Percentiles rank a stretch among this genome's conserved stretches.
Conservation (phyloP, 2,888 invertebrate species). For the Euplexia lucipara region DNA sequence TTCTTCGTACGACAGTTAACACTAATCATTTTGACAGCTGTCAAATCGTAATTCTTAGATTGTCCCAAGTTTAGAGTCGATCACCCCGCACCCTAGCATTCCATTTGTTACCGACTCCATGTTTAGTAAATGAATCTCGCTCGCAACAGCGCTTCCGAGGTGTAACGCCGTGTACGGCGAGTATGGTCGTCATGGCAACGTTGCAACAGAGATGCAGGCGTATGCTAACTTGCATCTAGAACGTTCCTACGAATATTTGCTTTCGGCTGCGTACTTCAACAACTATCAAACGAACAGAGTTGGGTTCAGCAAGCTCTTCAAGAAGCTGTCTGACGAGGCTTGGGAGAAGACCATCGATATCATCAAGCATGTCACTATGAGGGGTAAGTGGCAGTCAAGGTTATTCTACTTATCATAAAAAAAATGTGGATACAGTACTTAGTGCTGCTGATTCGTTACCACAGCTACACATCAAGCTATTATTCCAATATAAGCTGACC, state of each 20-base stretch:
- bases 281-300: conserved; percentile 94
- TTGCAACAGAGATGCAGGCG: conserved; percentile 83
- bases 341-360: conserved; percentile 94
- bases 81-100: conserved; percentile 13
- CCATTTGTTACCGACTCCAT: conserved; percentile 30
- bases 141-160: conserved; percentile 80
- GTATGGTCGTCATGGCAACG: conserved; percentile 87
- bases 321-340: conserved; percentile 93
- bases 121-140: conserved; percentile 37
- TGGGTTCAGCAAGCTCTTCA: conserved; percentile 94
- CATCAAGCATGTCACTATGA: conserved; percentile 94
- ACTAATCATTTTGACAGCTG: too few species aligned
- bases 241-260: conserved; percentile 94
- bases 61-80: not conserved
- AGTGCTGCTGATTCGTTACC: too few species aligned
- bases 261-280: conserved; percentile 94
- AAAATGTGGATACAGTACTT: too few species aligned
- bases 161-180: conserved; percentile 93
- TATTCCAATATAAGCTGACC: too few species aligned
- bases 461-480: too few species aligned
- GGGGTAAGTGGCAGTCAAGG: conserved; percentile 89
- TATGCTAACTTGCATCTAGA: conserved; percentile 93
- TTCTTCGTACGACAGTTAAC: too few species aligned
- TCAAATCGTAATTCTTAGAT: too few species aligned
- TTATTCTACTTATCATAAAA: too few species aligned